A percentile compares a stretch with the other conserved stretches of the same genome.
These are phyloP conservation scores for Bagarius yarrelli DNA, from an alignment of 2,113 vertebrate species.

Conservation along the genomic window DNA sequence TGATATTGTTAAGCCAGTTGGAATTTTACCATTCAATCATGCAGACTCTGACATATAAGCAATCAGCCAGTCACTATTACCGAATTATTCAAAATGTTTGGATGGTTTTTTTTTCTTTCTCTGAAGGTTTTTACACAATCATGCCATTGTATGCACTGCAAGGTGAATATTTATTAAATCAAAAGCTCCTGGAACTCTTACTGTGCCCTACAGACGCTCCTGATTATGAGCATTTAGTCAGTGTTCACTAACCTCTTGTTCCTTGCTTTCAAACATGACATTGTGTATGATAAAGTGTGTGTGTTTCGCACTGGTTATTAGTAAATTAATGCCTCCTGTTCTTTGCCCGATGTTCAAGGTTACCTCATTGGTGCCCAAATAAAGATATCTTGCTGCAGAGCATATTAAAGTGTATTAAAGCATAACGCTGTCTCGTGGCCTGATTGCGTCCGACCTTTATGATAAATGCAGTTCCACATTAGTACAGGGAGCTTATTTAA, in stretches of 20 bases:
- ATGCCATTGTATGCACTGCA: neutral
- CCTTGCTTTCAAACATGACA: neutral
- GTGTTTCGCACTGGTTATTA: slow-evolving; percentile 13
- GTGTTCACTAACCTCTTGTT: neutral
- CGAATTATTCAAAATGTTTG: too few relatives aligned
- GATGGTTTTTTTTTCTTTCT: neutral
- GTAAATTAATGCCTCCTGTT: slow-evolving; percentile 1
- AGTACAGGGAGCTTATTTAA: slow-evolving; percentile 38
- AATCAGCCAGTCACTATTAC: too few relatives aligned
- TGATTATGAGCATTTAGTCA: neutral
- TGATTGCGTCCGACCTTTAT: slow-evolving; percentile 31
- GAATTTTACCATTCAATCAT: neutral
- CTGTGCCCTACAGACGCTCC: neutral
- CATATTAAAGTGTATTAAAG: slow-evolving; percentile 21
- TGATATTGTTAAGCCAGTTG: neutral
- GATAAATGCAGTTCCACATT: slow-evolving; percentile 37
- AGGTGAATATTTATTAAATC: neutral
- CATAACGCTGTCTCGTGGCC: slow-evolving; percentile 22
- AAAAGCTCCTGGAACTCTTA: neutral
- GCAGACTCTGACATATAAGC: neutral
- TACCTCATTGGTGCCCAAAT: slow-evolving; percentile 25
- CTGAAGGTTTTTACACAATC: neutral
- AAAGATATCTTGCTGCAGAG: slow-evolving; percentile 1
- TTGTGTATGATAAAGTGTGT: neutral
- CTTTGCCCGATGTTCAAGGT: slow-evolving; percentile 23